Evolutionary conservation across 2,888 invertebrate species (phyloP), one percentile per base, ranked within the genome.

Genomic region (Lycia hirtaria): DNA sequence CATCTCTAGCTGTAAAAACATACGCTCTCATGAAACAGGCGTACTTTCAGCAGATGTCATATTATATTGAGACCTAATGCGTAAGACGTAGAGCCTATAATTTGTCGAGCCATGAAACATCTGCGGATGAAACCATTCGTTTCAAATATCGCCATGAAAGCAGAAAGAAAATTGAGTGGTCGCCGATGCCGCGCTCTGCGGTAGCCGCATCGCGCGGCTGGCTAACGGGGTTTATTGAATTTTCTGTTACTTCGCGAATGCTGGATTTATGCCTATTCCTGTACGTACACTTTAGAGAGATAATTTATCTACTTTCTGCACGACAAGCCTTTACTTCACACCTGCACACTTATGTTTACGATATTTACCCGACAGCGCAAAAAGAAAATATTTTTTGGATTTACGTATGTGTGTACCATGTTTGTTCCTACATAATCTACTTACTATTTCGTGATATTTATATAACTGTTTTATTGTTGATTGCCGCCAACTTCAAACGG

Each of bases 101-200:
- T 52, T 35, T 19, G 7, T 20, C 12, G 20, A 38, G 24, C 6
- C 4, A 10, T 9, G 24, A 14, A 15, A 26, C 47, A 52, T 41
- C 33, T 57, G 38, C 22, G 22, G 32, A 40, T 26, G 22, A 35
- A 28, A n/a, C 30, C 47, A 43, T 52, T 40, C 57, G 41, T 52
- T 57, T 51, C 41, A 35, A n/a, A n/a, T 52, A 57, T 57, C 47
- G 35, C 47, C 56, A 35, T 51, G 51, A 37, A 37, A 44, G 55
- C 22, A 44, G 28, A 40, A 56, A 37, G 44, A 56, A 50, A 50
- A 50, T 43, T 41, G 37, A 47, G 49, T 37, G 32, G 24, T 48
- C 26, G 43, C 28, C 41, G 4, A 33, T 28, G 48, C 17, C 32
- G 33, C 26, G 15, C 17, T 35, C 17, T 47, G 35, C n/a, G 47